phyloP scores from a whole-genome alignment of 2,113 vertebrate species.

The Nerophis ophidion region DNA sequence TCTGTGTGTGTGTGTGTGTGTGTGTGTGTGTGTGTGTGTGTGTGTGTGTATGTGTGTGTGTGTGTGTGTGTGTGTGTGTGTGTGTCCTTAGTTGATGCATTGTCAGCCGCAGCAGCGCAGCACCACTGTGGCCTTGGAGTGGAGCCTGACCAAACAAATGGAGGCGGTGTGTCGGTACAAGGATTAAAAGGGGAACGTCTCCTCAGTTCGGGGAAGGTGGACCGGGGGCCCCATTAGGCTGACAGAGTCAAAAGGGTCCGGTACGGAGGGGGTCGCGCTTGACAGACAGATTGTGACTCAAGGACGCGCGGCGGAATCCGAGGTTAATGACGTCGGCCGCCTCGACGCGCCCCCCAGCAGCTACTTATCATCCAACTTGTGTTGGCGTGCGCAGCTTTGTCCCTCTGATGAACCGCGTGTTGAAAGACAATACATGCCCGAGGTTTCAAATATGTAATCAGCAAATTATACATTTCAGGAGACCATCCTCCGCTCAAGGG shows the following conservation, averaged over 20 bases:
- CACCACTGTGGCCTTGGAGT: constrained; percentile 46
- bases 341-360: constrained; percentile 47
- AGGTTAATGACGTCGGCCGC: constrained; percentile 65
- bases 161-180: constrained; percentile 17
- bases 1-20: constrained; percentile 7
- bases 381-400: background rate
- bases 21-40: constrained; percentile 14
- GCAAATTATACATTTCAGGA: no score
- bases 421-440: background rate
- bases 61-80: constrained; percentile 24
- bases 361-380: constrained; percentile 54
- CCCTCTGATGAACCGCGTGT: background rate
- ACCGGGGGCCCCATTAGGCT: constrained; percentile 52
- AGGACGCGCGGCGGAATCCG: constrained; percentile 55
- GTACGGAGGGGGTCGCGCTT: constrained; percentile 21
- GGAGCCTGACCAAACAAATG: constrained; percentile 47
- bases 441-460: no score
- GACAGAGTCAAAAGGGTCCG: constrained; percentile 51
- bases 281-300: constrained; percentile 62
- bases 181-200: constrained; percentile 41
- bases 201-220: constrained; percentile 56
- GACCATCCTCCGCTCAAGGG: no score
- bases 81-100: constrained; percentile 34
- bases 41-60: constrained; percentile 14
- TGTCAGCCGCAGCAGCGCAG: constrained; percentile 30